Base-by-base conservation (phyloP, 2,888 invertebrate species). In the Drymonia ruficornis region DNA sequence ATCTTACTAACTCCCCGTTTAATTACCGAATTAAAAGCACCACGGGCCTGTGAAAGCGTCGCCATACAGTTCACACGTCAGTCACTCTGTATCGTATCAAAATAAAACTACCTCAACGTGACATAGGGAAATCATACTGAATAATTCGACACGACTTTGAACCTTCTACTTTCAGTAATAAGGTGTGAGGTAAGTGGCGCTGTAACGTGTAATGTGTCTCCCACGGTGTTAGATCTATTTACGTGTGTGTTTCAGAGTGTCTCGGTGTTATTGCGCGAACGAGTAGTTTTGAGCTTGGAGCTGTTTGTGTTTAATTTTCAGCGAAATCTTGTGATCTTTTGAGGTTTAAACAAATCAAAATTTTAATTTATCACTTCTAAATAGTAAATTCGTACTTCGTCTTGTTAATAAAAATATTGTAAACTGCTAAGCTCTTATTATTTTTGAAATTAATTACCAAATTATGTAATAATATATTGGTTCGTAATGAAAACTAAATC, bases 51-150 rank as follows among this genome's bases (percentile, higher is more conserved):
- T 89, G 89, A 90, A 89, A 83, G 81, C 61, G 67, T 70, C 76
- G 70, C 76, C 77, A 72, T 66, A 58, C 59, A 65, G 87, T 90
- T 90, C 90, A 87, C 90, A 90, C 87, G 89, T 87, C 84, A 81
- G 86, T 90, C 90, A 86, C 78, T 86, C 72, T 63, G 74, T 72
- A 71, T 78, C 81, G 67, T 82, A 82, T 29, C 31, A 80, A 84
- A 86, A 86, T 81, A 86, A 85, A 84, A 85, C 79, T 70, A 76
- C 78, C 81, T 75, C 74, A 67, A 67, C 59, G 62, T 61, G 63
- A 58, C 66, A 66, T 65, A 73, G 68, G 67, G 65, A 71, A 67
- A 57, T 64, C 60, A 57, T 62, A 56, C 44, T n/a, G 12, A 5
- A 49, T 15, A 16, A 46, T 45, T 13, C 13, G 18, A 67, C 49